phyloP scores from a whole-genome alignment of 2,888 invertebrate genomes.

The Blastobasis adustella region DNA sequence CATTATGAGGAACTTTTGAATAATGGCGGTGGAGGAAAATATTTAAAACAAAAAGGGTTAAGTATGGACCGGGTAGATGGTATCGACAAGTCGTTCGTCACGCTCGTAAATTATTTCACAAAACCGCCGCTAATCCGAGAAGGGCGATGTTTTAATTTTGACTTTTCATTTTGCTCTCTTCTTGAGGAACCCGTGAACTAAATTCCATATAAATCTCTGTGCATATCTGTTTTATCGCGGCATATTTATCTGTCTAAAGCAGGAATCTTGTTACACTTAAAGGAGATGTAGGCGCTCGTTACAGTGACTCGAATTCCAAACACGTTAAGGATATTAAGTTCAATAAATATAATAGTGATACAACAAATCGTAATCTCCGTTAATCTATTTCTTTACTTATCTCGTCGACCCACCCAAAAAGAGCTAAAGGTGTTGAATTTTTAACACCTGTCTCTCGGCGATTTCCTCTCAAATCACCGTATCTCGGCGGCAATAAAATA shows the following conservation, averaged over 20 bases:
- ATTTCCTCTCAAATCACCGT: constrained; percentile 70
- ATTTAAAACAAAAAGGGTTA: constrained; percentile 68
- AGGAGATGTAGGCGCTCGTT: constrained; percentile 39
- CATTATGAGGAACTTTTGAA: constrained; percentile 65
- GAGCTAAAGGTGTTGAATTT: constrained; percentile 66
- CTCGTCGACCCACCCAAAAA: constrained; percentile 56
- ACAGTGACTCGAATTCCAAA: constrained; percentile 46
- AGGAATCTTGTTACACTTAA: constrained; percentile 26
- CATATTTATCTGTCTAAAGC: constrained; percentile 42
- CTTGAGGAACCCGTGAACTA: constrained; percentile 30
- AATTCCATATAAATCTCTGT: constrained; percentile 50
- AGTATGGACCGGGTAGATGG: constrained; percentile 65
- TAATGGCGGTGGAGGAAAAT: constrained; percentile 64
- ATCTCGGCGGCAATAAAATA: constrained; percentile 72
- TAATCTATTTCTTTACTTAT: constrained; percentile 67
- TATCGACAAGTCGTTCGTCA: constrained; percentile 71
- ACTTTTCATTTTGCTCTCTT: constrained; percentile 52
- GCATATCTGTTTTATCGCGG: constrained; percentile 48
- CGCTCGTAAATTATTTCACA: constrained; percentile 72
- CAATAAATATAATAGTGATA: constrained; percentile 58
- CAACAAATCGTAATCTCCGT: constrained; percentile 45
- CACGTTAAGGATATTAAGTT: constrained; percentile 38
- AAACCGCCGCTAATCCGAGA: constrained; percentile 69
- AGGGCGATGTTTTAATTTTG: constrained; percentile 70
- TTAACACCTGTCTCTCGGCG: constrained; percentile 72